Evolutionary conservation across 2,113 vertebrate genomes (phyloP).

Genomic region (Alligator mississippiensis): DNA sequence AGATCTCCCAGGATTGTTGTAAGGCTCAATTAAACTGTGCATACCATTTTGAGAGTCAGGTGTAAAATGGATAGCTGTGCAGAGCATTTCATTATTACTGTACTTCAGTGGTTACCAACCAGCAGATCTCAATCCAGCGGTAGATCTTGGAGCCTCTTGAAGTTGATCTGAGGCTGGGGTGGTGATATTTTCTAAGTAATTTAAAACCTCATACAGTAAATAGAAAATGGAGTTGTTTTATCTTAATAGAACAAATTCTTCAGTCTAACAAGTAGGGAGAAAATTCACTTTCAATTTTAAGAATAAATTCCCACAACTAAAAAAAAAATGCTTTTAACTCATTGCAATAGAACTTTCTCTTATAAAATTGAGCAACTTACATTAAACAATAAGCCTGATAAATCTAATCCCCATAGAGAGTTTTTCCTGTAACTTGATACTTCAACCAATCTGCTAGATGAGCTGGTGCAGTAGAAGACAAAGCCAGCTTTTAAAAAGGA

Average conservation of each 20-base stretch:
- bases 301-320: background rate
- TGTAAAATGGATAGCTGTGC: background rate
- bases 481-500: background rate
- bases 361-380: background rate
- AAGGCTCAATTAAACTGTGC: background rate
- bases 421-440: slow-evolving; percentile 32
- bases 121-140: too few species aligned
- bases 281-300: background rate
- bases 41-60: background rate
- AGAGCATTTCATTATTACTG: background rate
- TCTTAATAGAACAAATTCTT: background rate
- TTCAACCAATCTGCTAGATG: slow-evolving; percentile 10
- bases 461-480: background rate
- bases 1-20: background rate
- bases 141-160: too few species aligned
- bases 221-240: background rate
- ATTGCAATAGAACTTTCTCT: slow-evolving; percentile 28
- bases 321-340: slow-evolving; percentile 18
- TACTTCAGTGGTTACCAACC: too few species aligned
- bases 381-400: background rate
- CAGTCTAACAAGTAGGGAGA: background rate
- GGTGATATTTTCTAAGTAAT: background rate
- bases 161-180: too few species aligned
- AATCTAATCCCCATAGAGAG: slow-evolving; percentile 2
- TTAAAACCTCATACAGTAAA: background rate